Conservation (phyloP, 2,888 invertebrate species). For the Odontocerum albicorne region DNA sequence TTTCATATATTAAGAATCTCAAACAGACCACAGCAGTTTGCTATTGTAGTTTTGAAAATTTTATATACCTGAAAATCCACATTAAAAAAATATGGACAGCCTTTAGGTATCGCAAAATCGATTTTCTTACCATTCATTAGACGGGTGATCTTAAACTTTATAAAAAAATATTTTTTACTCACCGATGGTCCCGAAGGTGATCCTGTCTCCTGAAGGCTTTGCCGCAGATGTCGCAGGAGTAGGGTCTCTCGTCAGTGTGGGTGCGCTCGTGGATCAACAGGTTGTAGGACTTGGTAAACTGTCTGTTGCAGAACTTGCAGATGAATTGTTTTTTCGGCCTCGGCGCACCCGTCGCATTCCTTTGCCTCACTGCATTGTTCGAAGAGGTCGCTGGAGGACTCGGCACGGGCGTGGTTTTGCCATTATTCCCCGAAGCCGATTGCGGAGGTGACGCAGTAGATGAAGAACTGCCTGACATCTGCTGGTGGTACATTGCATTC, state of each 20-base stretch:
- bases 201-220: constrained; percentile 98
- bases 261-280: constrained; percentile 96
- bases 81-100: too few relatives aligned
- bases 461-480: constrained; percentile 54
- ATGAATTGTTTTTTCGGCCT: constrained; percentile 97
- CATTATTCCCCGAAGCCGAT: constrained; percentile 50
- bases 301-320: constrained; percentile 96
- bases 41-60: too few relatives aligned
- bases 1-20: too few relatives aligned
- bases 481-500: constrained; percentile 67
- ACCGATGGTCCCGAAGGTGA: constrained; percentile 92
- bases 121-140: too few relatives aligned
- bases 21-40: too few relatives aligned
- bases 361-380: constrained; percentile 52
- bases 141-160: too few relatives aligned
- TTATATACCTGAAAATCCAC: too few relatives aligned
- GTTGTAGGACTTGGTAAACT: constrained; percentile 98
- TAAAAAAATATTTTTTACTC: constrained; percentile 35
- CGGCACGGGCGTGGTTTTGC: constrained; percentile 48
- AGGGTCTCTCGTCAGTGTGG: constrained; percentile 96
- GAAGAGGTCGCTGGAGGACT: constrained; percentile 45
- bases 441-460: constrained; percentile 53
- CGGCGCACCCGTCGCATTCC: constrained; percentile 63
- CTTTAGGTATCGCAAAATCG: too few relatives aligned
- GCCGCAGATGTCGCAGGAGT: constrained; percentile 96